phyloP scores from a whole-genome alignment of 2,888 invertebrate genomes.

The Cylindroiulus punctatus region DNA sequence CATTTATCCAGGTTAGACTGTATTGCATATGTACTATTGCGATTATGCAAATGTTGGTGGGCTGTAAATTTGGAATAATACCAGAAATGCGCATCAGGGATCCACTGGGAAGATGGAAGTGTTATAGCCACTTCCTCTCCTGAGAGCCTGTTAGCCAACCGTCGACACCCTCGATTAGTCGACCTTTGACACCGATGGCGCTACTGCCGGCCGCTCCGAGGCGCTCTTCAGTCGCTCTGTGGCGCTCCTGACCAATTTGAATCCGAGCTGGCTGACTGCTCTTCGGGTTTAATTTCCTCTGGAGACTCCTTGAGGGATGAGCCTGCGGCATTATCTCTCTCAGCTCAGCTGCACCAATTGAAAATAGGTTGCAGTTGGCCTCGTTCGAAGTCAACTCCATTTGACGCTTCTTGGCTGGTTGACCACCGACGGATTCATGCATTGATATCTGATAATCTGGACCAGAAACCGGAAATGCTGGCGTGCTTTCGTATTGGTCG shows the following conservation, averaged over 20 bases:
- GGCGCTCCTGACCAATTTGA: not conserved
- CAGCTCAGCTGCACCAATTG: not conserved
- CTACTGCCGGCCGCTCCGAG: not conserved
- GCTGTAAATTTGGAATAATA: too few relatives aligned
- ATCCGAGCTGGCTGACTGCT: not conserved
- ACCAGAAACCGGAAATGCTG: not conserved
- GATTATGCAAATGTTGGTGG: too few relatives aligned
- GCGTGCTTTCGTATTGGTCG: not conserved
- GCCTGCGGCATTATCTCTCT: not conserved
- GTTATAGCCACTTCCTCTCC: not conserved
- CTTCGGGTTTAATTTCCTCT: not conserved
- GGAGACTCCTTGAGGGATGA: conserved; percentile 3
- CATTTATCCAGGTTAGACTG: too few relatives aligned
- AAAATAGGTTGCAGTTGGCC: not conserved
- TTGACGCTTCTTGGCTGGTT: not conserved
- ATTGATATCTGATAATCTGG: not conserved
- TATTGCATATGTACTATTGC: too few relatives aligned
- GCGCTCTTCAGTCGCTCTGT: not conserved
- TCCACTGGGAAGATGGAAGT: not conserved
- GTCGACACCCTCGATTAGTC: not conserved
- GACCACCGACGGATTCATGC: not conserved
- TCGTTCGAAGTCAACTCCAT: not conserved
- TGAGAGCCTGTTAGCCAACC: not conserved
- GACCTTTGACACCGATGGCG: not conserved
- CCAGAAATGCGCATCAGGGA: too few relatives aligned